Base-by-base conservation (phyloP, 2,113 vertebrate species). In the Aythya baeri region DNA sequence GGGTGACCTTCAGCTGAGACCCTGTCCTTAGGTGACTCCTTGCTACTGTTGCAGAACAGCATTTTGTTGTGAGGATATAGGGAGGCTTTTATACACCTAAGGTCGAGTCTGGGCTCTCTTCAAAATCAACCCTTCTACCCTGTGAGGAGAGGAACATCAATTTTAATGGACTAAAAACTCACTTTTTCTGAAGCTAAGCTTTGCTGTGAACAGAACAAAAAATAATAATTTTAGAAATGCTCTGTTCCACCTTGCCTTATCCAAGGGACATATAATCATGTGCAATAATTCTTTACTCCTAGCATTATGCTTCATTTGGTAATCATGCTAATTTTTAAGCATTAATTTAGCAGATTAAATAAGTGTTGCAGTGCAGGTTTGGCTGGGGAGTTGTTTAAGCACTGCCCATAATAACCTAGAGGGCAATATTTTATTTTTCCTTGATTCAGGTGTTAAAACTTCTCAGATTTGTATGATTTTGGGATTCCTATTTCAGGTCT, bases 11-110 rank as follows among this genome's bases (percentile, higher is more conserved):
- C 90, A 57, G n/a, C 43, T 67, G 57, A 90, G 66, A 93, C 76
- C 63, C 43, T 92, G 91, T 94, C 95, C 94, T 97, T 71, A 84
- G 70, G 65, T 91, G 88, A 91, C 92, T 90, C 55, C 72, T 91
- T 52, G 72, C 0, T 9, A 49, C 36, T 78, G 8, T 81, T 49
- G 29, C 46, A 57, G 73, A 92, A 52, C 25, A 86, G 68, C 26
- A 25, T 81, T 88, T 74, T 88, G 20, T 49, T 89, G 89, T 87
- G 66, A 78, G 70, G n/a, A 72, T 15, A 7, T 86, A 59, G 8
- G 6, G 71, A 83, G 44, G n/a, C 50, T 88, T 85, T 89, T 95
- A 32, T 32, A 63, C 11, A 81, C 26, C 46, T 78, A 38, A 92
- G 90, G 36, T 84, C 52, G 71, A 62, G 32, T 75, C 17, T 2